These are phyloP conservation scores for Coregonus sp. DNA, from an alignment of 2,797 vertebrate species.

Conservation along the genomic window DNA sequence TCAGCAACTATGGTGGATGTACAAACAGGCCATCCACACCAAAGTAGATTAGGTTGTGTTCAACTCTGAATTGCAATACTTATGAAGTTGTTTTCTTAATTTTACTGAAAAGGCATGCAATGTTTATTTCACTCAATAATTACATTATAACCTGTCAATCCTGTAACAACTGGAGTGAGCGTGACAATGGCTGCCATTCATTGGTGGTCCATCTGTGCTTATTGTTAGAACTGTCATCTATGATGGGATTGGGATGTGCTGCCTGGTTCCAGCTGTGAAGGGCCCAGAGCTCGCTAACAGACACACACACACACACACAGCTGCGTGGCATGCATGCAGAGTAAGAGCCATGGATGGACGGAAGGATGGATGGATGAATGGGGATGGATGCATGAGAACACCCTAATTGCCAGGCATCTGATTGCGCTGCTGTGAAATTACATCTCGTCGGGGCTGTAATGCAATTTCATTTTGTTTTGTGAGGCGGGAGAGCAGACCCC, in stretches of 20 bases:
- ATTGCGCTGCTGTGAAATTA: conserved; percentile 83
- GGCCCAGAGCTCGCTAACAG: conserved; percentile 56
- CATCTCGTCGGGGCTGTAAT: conserved; percentile 79
- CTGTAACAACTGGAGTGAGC: not conserved
- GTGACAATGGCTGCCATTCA: conserved; percentile 45
- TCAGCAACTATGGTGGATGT: too few species aligned
- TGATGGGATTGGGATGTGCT: conserved; percentile 40
- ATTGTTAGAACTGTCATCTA: conserved; percentile 65
- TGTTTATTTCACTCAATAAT: not conserved
- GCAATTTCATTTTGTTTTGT: conserved; percentile 85
- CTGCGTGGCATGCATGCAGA: conserved; percentile 71
- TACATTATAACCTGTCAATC: not conserved
- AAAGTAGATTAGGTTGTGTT: too few species aligned
- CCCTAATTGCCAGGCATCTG: conserved; percentile 82
- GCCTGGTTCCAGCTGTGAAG: conserved; percentile 68
- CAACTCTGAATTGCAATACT: too few species aligned
- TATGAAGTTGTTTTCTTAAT: not conserved
- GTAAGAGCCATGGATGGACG: conserved; percentile 77
- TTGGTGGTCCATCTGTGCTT: conserved; percentile 74
- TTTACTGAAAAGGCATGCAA: not conserved
- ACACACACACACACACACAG: conserved; percentile 66
- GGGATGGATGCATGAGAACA: conserved; percentile 76
- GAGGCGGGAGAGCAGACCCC: conserved; percentile 66
- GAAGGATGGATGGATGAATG: conserved; percentile 77
- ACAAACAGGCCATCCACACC: too few species aligned